These are phyloP conservation scores for Rhimphoctona megacephalus DNA, from an alignment of 2,888 invertebrate genomes.

Conservation along the genomic window DNA sequence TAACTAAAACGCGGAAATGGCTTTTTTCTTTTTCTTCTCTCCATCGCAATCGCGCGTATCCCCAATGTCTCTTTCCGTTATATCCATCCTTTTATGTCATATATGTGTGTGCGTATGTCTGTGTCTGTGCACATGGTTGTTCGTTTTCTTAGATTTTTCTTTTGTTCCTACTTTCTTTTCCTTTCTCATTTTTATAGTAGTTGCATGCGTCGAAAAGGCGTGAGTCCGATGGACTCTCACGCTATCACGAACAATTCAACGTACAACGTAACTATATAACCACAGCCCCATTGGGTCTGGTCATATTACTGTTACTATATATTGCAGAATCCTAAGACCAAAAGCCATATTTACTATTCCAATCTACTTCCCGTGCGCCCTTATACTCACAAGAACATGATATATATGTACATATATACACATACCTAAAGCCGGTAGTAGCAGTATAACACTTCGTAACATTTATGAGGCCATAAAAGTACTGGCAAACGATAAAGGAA, in stretches of 20 bases:
- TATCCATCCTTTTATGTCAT: background rate
- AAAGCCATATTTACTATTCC: conserved; percentile 2
- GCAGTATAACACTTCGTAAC: conserved; percentile 69
- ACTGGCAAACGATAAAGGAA: conserved; percentile 67
- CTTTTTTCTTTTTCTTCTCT: conserved; percentile 23
- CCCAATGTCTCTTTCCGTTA: conserved; percentile 33
- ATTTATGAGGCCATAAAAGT: conserved; percentile 70
- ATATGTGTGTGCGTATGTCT: background rate
- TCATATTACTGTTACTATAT: conserved; percentile 37
- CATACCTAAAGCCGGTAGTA: conserved; percentile 43
- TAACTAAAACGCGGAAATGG: conserved; percentile 43
- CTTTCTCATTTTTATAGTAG: conserved; percentile 56
- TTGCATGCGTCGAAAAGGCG: conserved; percentile 58
- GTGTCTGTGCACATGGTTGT: background rate
- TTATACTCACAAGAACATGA: background rate
- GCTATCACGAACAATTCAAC: conserved; percentile 63
- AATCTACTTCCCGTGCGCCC: conserved; percentile 28
- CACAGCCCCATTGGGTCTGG: conserved; percentile 55
- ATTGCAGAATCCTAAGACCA: conserved; percentile 1
- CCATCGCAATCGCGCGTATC: conserved; percentile 14
- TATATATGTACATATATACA: background rate
- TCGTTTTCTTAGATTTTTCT: conserved; percentile 14
- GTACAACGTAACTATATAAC: conserved; percentile 47
- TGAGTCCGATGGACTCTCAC: conserved; percentile 23
- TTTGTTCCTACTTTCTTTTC: conserved; percentile 16